phyloP scores from a whole-genome alignment of 2,888 invertebrate species.

The Harpalus rufipes region DNA sequence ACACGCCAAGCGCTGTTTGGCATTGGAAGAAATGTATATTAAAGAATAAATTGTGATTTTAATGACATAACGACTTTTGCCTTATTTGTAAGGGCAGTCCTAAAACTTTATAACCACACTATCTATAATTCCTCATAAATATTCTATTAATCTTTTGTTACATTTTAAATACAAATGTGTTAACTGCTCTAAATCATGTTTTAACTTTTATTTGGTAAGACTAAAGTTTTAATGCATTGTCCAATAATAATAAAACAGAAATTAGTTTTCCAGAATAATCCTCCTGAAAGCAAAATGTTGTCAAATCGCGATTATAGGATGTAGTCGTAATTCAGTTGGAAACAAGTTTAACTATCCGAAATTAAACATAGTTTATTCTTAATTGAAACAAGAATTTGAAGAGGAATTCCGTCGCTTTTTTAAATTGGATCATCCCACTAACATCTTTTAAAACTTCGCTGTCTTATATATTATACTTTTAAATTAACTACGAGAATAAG shows the following conservation, averaged over 20 bases:
- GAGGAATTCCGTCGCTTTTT: background rate
- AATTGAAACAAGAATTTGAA: slow-evolving; percentile 3
- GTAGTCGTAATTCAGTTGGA: background rate
- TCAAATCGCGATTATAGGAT: background rate
- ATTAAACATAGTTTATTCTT: background rate
- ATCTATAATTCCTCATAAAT: no score
- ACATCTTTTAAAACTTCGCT: background rate
- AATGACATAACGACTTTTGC: no score
- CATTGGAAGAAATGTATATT: no score
- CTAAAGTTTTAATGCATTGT: background rate
- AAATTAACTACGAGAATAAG: background rate
- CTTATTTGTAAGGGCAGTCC: no score
- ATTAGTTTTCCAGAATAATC: background rate
- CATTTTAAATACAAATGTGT: no score
- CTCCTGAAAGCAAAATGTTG: background rate
- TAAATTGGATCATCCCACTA: slow-evolving; percentile 5
- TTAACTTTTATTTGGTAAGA: background rate
- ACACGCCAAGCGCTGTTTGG: no score
- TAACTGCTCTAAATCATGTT: background rate
- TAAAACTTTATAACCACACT: no score
- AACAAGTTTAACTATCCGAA: background rate
- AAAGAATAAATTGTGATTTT: no score
- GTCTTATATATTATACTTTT: background rate
- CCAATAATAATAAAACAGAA: background rate
- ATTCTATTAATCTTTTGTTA: no score